Evolutionary conservation across 37 sponge, comb jelly and placozoan genomes (phyloP).

Genomic region (Beroe forskalii): DNA sequence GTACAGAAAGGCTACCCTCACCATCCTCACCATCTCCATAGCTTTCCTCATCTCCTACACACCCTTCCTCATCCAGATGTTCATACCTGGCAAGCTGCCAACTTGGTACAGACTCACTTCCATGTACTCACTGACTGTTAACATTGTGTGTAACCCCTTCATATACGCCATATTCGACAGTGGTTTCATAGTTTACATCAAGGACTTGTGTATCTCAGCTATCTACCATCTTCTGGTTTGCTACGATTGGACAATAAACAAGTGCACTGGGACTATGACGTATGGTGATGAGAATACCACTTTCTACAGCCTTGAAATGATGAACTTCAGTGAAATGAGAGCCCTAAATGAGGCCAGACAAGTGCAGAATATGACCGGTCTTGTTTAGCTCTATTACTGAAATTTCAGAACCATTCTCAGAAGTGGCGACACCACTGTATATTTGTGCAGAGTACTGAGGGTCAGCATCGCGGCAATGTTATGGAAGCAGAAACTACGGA

Average conservation of each 20-base stretch:
- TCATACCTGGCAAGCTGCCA: background rate
- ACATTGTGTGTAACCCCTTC: slow-evolving; percentile 62
- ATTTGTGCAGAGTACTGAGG: too few species aligned
- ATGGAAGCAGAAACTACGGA: too few species aligned
- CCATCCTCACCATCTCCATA: slow-evolving; percentile 36
- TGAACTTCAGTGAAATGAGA: background rate
- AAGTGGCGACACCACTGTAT: too few species aligned
- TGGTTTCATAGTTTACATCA: slow-evolving; percentile 19
- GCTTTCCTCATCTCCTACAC: slow-evolving; percentile 60
- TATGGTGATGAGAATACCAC: background rate
- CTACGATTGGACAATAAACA: background rate
- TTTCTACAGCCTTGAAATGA: background rate
- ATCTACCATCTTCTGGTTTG: background rate
- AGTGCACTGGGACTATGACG: background rate
- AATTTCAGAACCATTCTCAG: too few species aligned
- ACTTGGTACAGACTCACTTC: background rate
- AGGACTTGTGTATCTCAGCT: background rate
- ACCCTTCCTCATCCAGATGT: slow-evolving; percentile 54
- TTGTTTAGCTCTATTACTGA: too few species aligned
- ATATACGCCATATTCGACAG: slow-evolving; percentile 50
- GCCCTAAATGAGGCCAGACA: background rate
- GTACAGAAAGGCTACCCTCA: slow-evolving; percentile 57
- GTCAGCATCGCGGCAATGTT: too few species aligned
- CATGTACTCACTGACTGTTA: slow-evolving; percentile 27
- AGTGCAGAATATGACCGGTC: too few species aligned